Conservation (phyloP, 2,888 invertebrate genomes). For the Cyclophora albipunctata region DNA sequence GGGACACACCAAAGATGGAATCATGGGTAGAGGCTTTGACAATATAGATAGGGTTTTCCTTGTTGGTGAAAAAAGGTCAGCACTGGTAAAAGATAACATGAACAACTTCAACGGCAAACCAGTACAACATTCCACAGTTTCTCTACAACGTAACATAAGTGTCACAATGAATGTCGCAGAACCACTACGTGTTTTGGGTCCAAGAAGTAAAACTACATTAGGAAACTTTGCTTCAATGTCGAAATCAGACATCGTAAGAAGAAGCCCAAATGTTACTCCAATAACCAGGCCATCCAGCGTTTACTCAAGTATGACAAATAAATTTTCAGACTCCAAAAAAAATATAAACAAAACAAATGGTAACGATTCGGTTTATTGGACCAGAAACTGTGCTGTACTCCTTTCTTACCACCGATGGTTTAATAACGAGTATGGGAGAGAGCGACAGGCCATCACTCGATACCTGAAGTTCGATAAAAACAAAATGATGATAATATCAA, state of each 20-base stretch:
- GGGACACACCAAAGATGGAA: constrained; percentile 91
- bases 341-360: constrained; percentile 56
- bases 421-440: constrained; percentile 70
- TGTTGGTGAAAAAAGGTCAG: constrained; percentile 70
- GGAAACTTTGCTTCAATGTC: constrained; percentile 69
- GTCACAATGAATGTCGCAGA: constrained; percentile 78
- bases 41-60: constrained; percentile 86
- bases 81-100: constrained; percentile 67
- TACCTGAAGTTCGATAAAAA: constrained; percentile 72
- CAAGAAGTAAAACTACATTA: constrained; percentile 70
- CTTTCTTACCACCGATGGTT: constrained; percentile 79
- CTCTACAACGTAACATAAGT: constrained; percentile 76
- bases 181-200: constrained; percentile 64
- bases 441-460: constrained; percentile 69
- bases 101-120: constrained; percentile 76
- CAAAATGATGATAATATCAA: constrained; percentile 77
- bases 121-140: constrained; percentile 77
- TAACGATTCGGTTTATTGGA: constrained; percentile 77
- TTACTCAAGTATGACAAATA: constrained; percentile 65
- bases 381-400: constrained; percentile 78
- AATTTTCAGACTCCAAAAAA: constrained; percentile 61
- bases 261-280: constrained; percentile 70
- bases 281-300: constrained; percentile 70
- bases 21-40: constrained; percentile 95
- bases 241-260: constrained; percentile 59